Percentiles rank a stretch among this genome's conserved stretches.
These are phyloP conservation scores for Rhyacichthys aspro DNA, from an alignment of 2,797 vertebrate species.

Conservation along the genomic window DNA sequence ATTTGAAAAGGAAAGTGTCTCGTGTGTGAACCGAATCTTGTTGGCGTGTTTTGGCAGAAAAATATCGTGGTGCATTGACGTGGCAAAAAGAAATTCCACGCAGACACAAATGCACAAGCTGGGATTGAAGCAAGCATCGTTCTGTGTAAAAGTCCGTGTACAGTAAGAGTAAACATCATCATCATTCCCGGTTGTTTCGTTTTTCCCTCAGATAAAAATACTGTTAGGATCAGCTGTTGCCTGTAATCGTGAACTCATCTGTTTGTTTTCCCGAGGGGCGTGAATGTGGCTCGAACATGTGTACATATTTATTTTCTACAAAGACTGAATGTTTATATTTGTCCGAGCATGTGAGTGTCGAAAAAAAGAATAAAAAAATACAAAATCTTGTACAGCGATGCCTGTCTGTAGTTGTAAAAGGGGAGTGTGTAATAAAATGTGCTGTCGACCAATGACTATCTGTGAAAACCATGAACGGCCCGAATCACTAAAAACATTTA, in stretches of 20 bases:
- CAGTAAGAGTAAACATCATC: constrained; percentile 41
- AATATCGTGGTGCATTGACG: constrained; percentile 63
- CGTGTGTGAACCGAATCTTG: constrained; percentile 58
- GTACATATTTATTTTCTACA: constrained; percentile 96
- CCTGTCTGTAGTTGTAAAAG: constrained; percentile 86
- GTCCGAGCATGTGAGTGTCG: constrained; percentile 93
- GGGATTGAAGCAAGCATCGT: constrained; percentile 20
- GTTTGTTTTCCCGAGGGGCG: constrained; percentile 79
- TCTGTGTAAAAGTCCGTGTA: constrained; percentile 53
- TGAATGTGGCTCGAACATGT: constrained; percentile 84
- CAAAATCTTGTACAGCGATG: constrained; percentile 81
- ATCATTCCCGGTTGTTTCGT: constrained; percentile 40
- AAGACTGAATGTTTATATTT: constrained; percentile 85
- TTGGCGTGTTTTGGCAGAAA: constrained; percentile 42
- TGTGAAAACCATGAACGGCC: constrained; percentile 78
- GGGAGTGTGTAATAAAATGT: constrained; percentile 83
- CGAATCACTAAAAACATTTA: constrained; percentile 53
- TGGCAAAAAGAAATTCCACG: constrained; percentile 55
- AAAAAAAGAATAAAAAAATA: constrained; percentile 59
- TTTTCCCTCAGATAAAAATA: constrained; percentile 50
- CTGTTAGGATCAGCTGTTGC: constrained; percentile 76
- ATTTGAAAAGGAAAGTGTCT: constrained; percentile 58
- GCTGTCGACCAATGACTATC: constrained; percentile 81
- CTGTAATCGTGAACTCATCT: constrained; percentile 79
- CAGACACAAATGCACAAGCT: constrained; percentile 61